Evolutionary conservation across 2,113 vertebrate genomes (phyloP), one percentile per base, ranked within the genome.

Genomic region (Pedionomus torquatus): DNA sequence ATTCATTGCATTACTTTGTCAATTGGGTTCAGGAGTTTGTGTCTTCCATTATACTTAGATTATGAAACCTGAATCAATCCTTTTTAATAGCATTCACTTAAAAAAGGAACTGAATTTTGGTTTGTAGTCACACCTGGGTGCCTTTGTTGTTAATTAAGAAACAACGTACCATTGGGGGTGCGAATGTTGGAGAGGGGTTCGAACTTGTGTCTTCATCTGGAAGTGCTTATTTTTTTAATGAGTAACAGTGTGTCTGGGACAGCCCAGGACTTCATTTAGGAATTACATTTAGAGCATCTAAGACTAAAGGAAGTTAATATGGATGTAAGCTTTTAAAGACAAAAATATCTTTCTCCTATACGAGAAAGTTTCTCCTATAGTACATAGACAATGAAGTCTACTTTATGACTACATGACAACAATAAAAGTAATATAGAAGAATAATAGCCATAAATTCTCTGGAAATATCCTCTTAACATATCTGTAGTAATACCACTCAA

Each of bases 141-240:
- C 11, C 7, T 89, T 69, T 63, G 2, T 44, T 46, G 25, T 71
- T 26, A 54, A 15, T 25, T 7, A 58, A 65, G 6, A 65, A 54
- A 69, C 70, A 81, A 58, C 5, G 5, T 24, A 28, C 12, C 10
- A 33, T 9, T 0, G 1, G 3, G 10, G 6, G 2, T 10, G 12
- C 2, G 43, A 8, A 2, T 58, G 57, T 58, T 20, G 8, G 3
- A 4, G 7, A 3, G 3, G 16, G 35, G 25, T 37, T 76, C 31
- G 82, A 71, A 39, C 16, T 6, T 75, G 11, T 72, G 60, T 8
- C 4, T 68, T 79, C 25, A 13, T 13, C 13, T 72, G 30, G 3
- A 87, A 85, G 16, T 46, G 5, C 2, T 64, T 33, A 4, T 39
- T 93, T 81, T 33, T 79, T 39, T 51, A 4, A 46, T 33, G 17